A percentile compares a stretch with the other conserved stretches of the same genome.
Conservation (phyloP, 2,888 invertebrate genomes). For the Subacronicta megacephala region DNA sequence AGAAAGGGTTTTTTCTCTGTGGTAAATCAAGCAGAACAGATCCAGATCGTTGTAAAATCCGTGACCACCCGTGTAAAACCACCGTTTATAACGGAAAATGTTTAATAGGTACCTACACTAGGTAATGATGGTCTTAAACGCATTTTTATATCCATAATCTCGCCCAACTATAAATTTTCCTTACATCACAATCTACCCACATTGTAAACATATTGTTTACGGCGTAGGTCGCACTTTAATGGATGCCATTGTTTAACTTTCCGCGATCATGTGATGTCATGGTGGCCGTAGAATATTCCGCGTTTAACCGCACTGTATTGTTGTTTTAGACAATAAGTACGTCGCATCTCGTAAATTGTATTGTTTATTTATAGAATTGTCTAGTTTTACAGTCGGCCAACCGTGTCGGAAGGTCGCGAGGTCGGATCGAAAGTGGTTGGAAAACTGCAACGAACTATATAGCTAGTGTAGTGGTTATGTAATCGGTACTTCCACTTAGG, state of each 20-base stretch:
- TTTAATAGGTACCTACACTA: too few species aligned
- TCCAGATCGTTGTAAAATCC: too few species aligned
- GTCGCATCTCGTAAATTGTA: slow-evolving; percentile 12
- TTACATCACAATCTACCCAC: slow-evolving; percentile 3
- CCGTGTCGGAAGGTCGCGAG: slow-evolving; percentile 8
- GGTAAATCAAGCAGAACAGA: not conserved
- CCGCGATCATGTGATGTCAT: slow-evolving; percentile 28
- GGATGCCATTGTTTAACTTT: slow-evolving; percentile 39
- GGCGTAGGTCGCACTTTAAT: slow-evolving; percentile 26
- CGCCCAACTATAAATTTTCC: slow-evolving; percentile 5
- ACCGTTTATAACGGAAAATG: too few species aligned
- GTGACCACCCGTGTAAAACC: slow-evolving; percentile 19
- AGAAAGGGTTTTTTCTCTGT: too few species aligned
- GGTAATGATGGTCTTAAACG: not conserved
- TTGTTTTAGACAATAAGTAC: slow-evolving; percentile 14
- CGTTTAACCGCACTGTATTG: slow-evolving; percentile 20
- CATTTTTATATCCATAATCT: slow-evolving; percentile 2
- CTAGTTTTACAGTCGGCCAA: slow-evolving; percentile 4
- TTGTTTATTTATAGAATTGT: slow-evolving; percentile 18
- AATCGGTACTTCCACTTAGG: too few species aligned
- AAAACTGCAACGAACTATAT: slow-evolving; percentile 5
- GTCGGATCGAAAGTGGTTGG: slow-evolving; percentile 17
- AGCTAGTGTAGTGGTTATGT: not conserved
- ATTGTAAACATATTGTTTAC: slow-evolving; percentile 23
- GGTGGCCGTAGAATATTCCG: slow-evolving; percentile 33